Conservation (phyloP, 2,113 vertebrate species). For the Holacanthus passer region DNA sequence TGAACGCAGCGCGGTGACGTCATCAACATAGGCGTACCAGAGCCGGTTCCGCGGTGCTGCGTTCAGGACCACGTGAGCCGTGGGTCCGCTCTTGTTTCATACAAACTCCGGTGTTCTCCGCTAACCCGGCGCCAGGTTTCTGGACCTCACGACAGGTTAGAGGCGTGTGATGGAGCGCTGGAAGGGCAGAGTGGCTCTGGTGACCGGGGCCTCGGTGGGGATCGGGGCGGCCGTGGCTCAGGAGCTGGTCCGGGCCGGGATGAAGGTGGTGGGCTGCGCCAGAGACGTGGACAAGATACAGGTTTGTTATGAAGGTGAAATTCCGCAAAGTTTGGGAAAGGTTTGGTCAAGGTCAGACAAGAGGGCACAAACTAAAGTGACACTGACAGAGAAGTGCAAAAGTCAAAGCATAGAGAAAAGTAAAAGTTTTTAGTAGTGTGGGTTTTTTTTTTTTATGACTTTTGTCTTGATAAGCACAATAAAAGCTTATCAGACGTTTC, state of each 20-base stretch:
- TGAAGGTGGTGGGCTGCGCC: constrained; percentile 92
- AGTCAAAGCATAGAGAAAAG: not conserved
- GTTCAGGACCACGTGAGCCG: no score
- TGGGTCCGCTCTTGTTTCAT: no score
- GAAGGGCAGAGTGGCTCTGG: constrained; percentile 88
- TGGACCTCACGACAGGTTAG: no score
- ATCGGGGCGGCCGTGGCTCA: constrained; percentile 88
- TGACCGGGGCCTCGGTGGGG: constrained; percentile 90
- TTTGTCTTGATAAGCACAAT: no score
- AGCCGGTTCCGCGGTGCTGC: not conserved
- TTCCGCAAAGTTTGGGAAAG: not conserved
- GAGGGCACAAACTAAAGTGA: not conserved
- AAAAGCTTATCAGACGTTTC: no score
- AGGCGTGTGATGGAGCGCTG: constrained; percentile 91
- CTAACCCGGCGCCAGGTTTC: no score
- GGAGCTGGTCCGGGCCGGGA: constrained; percentile 87
- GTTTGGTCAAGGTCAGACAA: not conserved
- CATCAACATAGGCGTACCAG: rapidly evolving
- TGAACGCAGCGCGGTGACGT: constrained; percentile 26
- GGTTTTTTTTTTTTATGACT: no score
- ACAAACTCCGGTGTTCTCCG: no score
- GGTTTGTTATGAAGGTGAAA: constrained; percentile 69
- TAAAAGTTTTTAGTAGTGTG: no score
- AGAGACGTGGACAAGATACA: constrained; percentile 88
- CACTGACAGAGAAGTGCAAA: not conserved